phyloP scores from a whole-genome alignment of 2,113 vertebrate species.

The Brachypodius melanocephalos region DNA sequence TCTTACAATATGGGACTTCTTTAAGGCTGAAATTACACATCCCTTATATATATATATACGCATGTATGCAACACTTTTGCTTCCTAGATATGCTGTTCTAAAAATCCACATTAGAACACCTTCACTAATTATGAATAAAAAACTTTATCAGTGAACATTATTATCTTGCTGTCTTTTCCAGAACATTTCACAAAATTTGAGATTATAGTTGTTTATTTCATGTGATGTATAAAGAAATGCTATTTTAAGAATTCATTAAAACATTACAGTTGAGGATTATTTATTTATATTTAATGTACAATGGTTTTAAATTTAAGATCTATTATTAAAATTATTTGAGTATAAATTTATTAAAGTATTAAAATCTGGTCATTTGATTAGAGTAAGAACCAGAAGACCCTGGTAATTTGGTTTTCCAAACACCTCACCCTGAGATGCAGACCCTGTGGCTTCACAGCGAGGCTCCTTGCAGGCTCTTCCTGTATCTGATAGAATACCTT shows the following conservation, averaged over 20 bases:
- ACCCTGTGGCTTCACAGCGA: neutral
- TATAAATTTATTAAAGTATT: neutral
- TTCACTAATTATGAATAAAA: neutral
- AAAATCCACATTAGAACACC: neutral
- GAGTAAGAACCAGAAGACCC: neutral
- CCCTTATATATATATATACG: neutral
- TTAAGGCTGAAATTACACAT: neutral
- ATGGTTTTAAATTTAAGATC: neutral
- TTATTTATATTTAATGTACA: neutral
- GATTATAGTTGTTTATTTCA: neutral
- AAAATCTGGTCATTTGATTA: neutral
- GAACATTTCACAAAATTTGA: neutral
- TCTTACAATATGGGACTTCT: neutral
- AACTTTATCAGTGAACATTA: fast-evolving
- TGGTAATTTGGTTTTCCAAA: neutral
- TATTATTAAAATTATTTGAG: neutral
- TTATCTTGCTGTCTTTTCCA: neutral
- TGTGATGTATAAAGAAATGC: neutral
- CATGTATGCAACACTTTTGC: neutral
- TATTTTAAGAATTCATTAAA: neutral
- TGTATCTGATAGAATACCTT: neutral
- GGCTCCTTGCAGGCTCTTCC: neutral
- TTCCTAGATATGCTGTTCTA: neutral
- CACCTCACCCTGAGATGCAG: neutral
- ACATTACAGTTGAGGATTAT: neutral